Evolutionary conservation across 2,888 invertebrate species (phyloP), one percentile per base, ranked within the genome.

Genomic region (Lymantria dispar): DNA sequence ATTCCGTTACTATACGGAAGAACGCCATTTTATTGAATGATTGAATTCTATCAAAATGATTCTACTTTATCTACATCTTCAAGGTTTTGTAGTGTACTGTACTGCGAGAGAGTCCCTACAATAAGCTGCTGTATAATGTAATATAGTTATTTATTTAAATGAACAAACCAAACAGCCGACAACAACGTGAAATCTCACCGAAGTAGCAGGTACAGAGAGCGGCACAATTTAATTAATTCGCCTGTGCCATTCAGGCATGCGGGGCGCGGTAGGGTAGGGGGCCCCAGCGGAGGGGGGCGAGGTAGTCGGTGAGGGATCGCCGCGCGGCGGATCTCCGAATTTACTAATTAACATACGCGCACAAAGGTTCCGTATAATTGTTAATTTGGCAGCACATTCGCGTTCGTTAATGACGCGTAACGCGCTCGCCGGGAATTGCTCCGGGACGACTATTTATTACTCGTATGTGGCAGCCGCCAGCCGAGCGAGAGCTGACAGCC

Each of bases 301-400:
- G 36, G 7, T 1, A n/a, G 36, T 1, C 2, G 36, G 9, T 9
- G 36, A 36, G 36, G 36, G 36, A 11, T 50, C 42, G 51, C 56
- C 60, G 50, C 58, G 64, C 63, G 54, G 40, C 59, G 58, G 66
- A 61, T 69, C 68, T 70, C 70, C 76, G 80, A 78, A 83, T 83
- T 84, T 80, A 77, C 87, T 85, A 87, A 88, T 87, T 87, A 88
- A 80, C 86, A 80, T 80, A 82, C 76, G 80, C 74, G 80, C 79
- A 74, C 76, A 71, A 74, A 78, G 80, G 78, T 73, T 76, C 73
- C 70, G 71, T 72, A 77, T 88, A 88, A 88, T 88, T 88, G 88
- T 87, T 87, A 87, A 88, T 87, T 88, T 87, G 86, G 83, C 78
- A 78, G 76, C 83, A 83, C 83, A 85, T 86, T 85, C 85, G 78